phyloP scores from a whole-genome alignment of 2,797 vertebrate species.

The Fistularia commersonii region DNA sequence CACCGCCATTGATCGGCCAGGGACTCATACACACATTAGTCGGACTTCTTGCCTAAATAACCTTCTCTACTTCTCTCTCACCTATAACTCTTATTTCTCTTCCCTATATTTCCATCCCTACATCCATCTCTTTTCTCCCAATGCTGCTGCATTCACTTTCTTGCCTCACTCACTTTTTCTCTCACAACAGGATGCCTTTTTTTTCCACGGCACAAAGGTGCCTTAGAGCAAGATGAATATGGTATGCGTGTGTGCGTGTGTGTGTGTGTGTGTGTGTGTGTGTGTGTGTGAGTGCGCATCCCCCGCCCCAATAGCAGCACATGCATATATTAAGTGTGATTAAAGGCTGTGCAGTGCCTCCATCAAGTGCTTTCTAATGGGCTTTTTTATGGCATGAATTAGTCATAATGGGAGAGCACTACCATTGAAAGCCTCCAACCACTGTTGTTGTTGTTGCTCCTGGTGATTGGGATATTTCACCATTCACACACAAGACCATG shows the following conservation, averaged over 20 bases:
- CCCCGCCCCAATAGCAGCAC: constrained; percentile 57
- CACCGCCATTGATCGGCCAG: constrained; percentile 45
- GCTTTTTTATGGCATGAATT: constrained; percentile 80
- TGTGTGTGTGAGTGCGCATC: no score
- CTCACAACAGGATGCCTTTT: constrained; percentile 57
- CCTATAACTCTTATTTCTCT: not conserved
- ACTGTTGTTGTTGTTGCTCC: constrained; percentile 44
- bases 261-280: no score
- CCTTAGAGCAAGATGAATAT: constrained; percentile 72
- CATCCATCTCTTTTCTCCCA: constrained; percentile 6
- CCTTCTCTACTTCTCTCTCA: constrained; percentile 5
- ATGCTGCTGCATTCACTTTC: constrained; percentile 6
- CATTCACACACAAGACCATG: constrained; percentile 60
- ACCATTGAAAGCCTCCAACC: constrained; percentile 65
- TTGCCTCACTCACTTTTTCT: constrained; percentile 31
- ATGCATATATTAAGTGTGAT: constrained; percentile 80
- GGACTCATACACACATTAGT: constrained; percentile 32
- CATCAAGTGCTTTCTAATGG: constrained; percentile 80
- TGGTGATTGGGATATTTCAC: constrained; percentile 54
- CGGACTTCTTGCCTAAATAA: constrained; percentile 31
- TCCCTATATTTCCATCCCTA: constrained; percentile 11
- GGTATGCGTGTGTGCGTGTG: constrained; percentile 33
- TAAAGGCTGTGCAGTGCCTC: constrained; percentile 75
- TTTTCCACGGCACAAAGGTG: constrained; percentile 56
- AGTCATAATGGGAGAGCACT: constrained; percentile 74